Conservation (phyloP, 92 coral and sea anemone species). For the Porites divaricata region DNA sequence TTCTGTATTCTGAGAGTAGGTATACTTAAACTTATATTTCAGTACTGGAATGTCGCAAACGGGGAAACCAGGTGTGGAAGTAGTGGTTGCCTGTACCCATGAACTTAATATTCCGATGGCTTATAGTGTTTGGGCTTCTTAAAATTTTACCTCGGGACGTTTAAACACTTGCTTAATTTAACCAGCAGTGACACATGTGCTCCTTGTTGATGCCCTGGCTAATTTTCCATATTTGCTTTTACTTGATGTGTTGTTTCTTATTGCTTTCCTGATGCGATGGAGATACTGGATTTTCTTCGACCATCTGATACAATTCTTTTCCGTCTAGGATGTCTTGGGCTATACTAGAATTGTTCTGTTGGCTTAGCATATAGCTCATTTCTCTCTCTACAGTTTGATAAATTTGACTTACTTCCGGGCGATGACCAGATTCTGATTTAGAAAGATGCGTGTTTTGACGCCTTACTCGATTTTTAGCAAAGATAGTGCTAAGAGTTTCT, state of each 20-base stretch:
- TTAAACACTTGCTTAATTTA: too few relatives aligned
- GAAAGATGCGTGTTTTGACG: conserved; percentile 8
- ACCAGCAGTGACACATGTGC: too few relatives aligned
- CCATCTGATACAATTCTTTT: neutral
- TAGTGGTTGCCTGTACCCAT: too few relatives aligned
- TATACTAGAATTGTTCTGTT: neutral
- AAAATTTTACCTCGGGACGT: too few relatives aligned
- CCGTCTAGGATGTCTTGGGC: neutral
- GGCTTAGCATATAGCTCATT: neutral
- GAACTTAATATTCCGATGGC: too few relatives aligned
- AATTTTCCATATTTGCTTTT: neutral
- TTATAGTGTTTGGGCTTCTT: too few relatives aligned
- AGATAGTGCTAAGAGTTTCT: neutral
- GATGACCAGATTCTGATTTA: neutral
- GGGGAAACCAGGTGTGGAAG: too few relatives aligned
- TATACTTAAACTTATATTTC: too few relatives aligned
- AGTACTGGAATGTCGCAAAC: too few relatives aligned
- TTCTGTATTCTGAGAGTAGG: too few relatives aligned
- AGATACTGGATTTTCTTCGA: neutral
- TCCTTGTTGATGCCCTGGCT: too few relatives aligned
- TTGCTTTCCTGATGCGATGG: neutral
- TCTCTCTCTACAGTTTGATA: neutral
- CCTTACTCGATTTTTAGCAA: neutral
- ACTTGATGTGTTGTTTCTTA: neutral
- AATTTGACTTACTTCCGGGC: neutral